Evolutionary conservation across 2,797 vertebrate species (phyloP).

Genomic region (Catharus ustulatus): DNA sequence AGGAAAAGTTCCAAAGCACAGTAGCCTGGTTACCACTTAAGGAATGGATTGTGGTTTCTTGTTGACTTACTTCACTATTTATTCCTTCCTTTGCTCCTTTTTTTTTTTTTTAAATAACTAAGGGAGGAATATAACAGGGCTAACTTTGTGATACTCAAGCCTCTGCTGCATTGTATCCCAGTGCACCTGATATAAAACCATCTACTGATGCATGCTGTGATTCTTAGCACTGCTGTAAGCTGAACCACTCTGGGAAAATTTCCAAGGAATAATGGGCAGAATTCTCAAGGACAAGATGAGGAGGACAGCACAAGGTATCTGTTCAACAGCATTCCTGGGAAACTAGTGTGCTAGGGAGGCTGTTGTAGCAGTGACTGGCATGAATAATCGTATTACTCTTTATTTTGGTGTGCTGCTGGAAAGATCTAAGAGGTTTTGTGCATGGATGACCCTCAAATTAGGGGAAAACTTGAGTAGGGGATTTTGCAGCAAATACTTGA

Average conservation of each 20-base stretch:
- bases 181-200: neutral
- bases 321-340: neutral
- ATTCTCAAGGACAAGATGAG: constrained; percentile 35
- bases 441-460: neutral
- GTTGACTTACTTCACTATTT: neutral
- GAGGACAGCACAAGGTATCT: neutral
- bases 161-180: neutral
- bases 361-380: neutral
- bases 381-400: neutral
- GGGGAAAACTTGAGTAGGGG: neutral
- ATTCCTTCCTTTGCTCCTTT: neutral
- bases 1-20: constrained; percentile 1
- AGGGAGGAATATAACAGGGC: neutral
- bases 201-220: neutral
- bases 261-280: constrained; percentile 22
- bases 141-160: neutral
- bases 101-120: neutral
- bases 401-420: neutral
- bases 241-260: constrained; percentile 31
- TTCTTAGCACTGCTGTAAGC: constrained; percentile 8
- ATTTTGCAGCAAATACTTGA: neutral
- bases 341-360: neutral
- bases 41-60: neutral
- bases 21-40: neutral
- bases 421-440: neutral